phyloP scores from a whole-genome alignment of 2,797 vertebrate genomes.

The Sciurus vulgaris region DNA sequence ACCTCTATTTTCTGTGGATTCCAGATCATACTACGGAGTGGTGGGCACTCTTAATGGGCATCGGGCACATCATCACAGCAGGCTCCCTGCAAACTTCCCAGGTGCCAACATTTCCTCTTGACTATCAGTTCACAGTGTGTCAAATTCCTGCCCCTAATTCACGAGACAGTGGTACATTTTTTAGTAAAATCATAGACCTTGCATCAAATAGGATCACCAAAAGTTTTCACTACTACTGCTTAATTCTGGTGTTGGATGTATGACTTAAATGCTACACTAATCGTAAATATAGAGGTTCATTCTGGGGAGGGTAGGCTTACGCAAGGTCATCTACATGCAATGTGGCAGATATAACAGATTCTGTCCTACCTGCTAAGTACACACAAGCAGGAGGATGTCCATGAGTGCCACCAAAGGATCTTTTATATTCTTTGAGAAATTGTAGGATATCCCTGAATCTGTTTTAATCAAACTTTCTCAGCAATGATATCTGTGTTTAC shows the following conservation, averaged over 20 bases:
- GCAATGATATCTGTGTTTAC: not conserved
- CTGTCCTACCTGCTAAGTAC: fast-evolving
- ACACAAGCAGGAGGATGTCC: not conserved
- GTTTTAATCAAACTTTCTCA: not conserved
- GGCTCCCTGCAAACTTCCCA: not conserved
- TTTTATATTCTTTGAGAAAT: not conserved
- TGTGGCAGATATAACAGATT: not conserved
- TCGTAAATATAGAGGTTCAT: not conserved
- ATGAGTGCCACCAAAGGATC: not conserved
- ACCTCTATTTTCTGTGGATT: conserved; percentile 44
- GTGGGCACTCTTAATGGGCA: not conserved
- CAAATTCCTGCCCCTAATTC: conserved; percentile 2
- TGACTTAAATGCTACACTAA: not conserved
- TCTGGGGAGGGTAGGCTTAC: not conserved
- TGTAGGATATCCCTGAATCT: not conserved
- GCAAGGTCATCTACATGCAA: not conserved
- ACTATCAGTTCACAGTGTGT: not conserved
- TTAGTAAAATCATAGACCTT: not conserved
- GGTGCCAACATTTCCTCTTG: not conserved
- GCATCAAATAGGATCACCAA: not conserved
- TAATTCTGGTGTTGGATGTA: not conserved
- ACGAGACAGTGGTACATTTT: not conserved
- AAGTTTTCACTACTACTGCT: not conserved
- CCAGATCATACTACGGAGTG: conserved; percentile 39
- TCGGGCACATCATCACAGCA: conserved; percentile 18